These are phyloP conservation scores for Neuroterus valhalla DNA, from an alignment of 1,140 invertebrate species.

Conservation along the genomic window DNA sequence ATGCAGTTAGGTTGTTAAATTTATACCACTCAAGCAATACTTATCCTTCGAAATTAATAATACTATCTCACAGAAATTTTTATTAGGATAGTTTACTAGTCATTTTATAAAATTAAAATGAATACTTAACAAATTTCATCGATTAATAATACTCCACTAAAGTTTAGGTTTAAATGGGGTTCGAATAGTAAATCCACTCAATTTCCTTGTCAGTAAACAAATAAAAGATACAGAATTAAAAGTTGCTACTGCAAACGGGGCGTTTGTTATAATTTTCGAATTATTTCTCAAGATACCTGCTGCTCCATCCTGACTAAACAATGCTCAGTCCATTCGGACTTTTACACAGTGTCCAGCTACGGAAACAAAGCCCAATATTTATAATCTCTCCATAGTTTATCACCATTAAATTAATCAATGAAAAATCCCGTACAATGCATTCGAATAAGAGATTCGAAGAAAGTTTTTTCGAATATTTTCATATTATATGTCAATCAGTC, in stretches of 20 bases:
- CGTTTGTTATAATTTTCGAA: slow-evolving; percentile 33
- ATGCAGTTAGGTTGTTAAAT: no score
- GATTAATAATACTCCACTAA: no score
- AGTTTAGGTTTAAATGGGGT: no score
- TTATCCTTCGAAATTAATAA: no score
- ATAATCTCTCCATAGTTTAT: slow-evolving; percentile 1
- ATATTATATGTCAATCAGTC: slow-evolving; percentile 13
- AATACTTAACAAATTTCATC: no score
- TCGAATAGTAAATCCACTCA: slow-evolving; percentile 31
- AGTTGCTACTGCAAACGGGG: slow-evolving; percentile 1
- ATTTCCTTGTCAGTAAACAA: slow-evolving; percentile 35
- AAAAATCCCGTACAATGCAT: neutral
- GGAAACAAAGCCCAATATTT: slow-evolving; percentile 52
- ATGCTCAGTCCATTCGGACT: slow-evolving; percentile 53
- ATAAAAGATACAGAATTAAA: slow-evolving; percentile 18
- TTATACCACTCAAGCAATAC: no score
- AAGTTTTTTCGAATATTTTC: slow-evolving; percentile 3
- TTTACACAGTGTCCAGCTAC: slow-evolving; percentile 57
- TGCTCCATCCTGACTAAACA: slow-evolving; percentile 61
- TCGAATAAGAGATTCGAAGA: no score
- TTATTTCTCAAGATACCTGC: slow-evolving; percentile 59
- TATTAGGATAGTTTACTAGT: no score
- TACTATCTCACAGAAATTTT: no score
- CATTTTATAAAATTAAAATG: no score
- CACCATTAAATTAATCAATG: neutral